These are phyloP conservation scores for Drymonia ruficornis DNA, from an alignment of 2,888 invertebrate genomes.

Conservation along the genomic window DNA sequence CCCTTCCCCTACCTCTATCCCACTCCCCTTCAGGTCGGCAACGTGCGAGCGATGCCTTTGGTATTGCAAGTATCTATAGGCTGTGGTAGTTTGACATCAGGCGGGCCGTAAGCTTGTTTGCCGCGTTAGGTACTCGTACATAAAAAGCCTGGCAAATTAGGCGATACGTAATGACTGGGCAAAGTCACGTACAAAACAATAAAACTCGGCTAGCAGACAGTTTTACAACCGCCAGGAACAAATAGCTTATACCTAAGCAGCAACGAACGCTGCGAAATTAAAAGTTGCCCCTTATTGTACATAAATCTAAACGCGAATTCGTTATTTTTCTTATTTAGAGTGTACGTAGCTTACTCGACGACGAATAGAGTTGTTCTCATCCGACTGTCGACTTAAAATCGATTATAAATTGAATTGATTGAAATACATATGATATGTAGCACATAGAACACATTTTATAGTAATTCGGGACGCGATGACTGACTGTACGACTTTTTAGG, in stretches of 20 bases:
- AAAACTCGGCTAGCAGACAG: constrained; percentile 52
- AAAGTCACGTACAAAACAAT: constrained; percentile 39
- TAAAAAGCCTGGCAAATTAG: too few species aligned
- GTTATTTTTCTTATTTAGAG: constrained; percentile 34
- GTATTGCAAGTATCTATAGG: too few species aligned
- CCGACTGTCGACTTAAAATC: not conserved
- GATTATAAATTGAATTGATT: not conserved
- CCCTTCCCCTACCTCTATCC: too few species aligned
- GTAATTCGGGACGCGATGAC: too few species aligned
- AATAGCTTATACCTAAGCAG: constrained; percentile 59
- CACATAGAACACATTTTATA: too few species aligned
- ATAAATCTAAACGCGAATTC: constrained; percentile 71
- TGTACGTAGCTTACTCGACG: constrained; percentile 13
- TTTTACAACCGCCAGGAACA: constrained; percentile 62
- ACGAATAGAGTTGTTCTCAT: not conserved
- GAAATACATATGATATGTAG: too few species aligned
- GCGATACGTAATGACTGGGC: not conserved
- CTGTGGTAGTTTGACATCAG: too few species aligned
- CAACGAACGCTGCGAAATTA: constrained; percentile 65
- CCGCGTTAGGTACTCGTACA: too few species aligned
- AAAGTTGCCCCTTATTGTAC: constrained; percentile 70
- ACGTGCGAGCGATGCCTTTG: too few species aligned
- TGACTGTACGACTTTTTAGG: too few species aligned
- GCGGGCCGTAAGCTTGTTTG: too few species aligned
- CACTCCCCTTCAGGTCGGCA: too few species aligned